Conservation (phyloP, 92 coral and sea anemone species). For the Parazoanthus darwini region DNA sequence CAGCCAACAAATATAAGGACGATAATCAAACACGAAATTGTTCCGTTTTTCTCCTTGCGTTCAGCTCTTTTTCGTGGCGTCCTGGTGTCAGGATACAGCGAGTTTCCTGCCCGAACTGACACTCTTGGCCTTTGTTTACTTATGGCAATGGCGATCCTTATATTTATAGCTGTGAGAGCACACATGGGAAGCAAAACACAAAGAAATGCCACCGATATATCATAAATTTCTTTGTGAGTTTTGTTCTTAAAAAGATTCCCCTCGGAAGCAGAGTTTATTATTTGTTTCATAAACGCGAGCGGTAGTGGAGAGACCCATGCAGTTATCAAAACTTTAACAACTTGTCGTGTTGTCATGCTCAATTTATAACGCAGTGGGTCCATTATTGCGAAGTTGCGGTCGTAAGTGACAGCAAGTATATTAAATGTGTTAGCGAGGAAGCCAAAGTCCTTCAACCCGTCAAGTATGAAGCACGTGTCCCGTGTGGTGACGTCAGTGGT, state of each 20-base stretch:
- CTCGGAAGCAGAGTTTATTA: slow-evolving; percentile 26
- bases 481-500: background rate
- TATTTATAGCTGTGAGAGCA: slow-evolving; percentile 45
- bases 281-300: slow-evolving; percentile 58
- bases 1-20: slow-evolving; percentile 56
- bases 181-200: slow-evolving; percentile 63
- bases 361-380: slow-evolving; percentile 62
- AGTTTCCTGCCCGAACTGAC: background rate
- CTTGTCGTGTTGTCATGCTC: slow-evolving; percentile 48
- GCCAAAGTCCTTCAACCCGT: slow-evolving; percentile 68
- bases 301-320: slow-evolving; percentile 68
- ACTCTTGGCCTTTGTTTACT: slow-evolving; percentile 41
- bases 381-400: slow-evolving; percentile 65
- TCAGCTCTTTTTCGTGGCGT: slow-evolving; percentile 33
- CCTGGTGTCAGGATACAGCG: background rate
- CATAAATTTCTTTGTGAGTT: slow-evolving; percentile 44
- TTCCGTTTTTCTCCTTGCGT: slow-evolving; percentile 51
- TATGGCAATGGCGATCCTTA: slow-evolving; percentile 61
- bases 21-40: slow-evolving; percentile 59
- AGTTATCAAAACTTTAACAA: slow-evolving; percentile 30
- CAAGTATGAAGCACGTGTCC: slow-evolving; percentile 54
- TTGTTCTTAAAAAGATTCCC: background rate
- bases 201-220: slow-evolving; percentile 48
- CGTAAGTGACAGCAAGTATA: slow-evolving; percentile 66
- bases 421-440: slow-evolving; percentile 56